A percentile compares a stretch with the other conserved stretches of the same genome.
phyloP scores from a whole-genome alignment of 1,140 invertebrate species.

The Drosophila sp. region DNA sequence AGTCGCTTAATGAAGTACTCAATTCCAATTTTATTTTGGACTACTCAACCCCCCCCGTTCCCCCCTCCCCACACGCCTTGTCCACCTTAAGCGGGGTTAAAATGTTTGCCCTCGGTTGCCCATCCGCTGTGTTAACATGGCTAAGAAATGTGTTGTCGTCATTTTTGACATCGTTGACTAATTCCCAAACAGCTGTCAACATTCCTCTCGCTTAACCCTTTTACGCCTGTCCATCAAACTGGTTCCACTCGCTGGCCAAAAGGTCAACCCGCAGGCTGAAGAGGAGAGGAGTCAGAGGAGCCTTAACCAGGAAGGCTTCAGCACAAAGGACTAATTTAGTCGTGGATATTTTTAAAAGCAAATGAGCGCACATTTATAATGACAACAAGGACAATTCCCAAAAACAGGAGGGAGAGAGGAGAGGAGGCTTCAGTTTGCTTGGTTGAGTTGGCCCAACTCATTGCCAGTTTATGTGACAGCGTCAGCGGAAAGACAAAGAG shows the following conservation, averaged over 20 bases:
- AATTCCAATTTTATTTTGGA: constrained; percentile 2
- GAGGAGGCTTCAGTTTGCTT: constrained; percentile 31
- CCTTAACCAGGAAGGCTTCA: constrained; percentile 65
- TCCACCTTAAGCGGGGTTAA: constrained; percentile 43
- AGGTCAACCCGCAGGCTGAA: constrained; percentile 49
- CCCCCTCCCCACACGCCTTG: neutral
- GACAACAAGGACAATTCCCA: constrained; percentile 62
- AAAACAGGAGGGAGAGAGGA: constrained; percentile 11
- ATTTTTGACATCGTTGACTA: constrained; percentile 75
- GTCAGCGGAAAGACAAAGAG: constrained; percentile 14
- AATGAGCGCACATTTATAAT: constrained; percentile 80
- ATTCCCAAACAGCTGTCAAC: constrained; percentile 76
- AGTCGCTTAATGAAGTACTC: constrained; percentile 62
- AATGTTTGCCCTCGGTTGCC: constrained; percentile 47
- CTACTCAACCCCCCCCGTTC: constrained; percentile 6
- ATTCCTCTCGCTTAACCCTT: constrained; percentile 69
- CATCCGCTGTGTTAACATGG: constrained; percentile 60
- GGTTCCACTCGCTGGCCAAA: constrained; percentile 77
- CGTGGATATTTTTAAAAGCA: constrained; percentile 71
- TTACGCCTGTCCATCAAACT: constrained; percentile 53
- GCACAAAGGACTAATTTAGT: constrained; percentile 62
- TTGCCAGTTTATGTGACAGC: constrained; percentile 52
- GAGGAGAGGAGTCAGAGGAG: constrained; percentile 30
- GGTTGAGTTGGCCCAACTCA: constrained; percentile 44
- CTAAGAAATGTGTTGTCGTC: constrained; percentile 66